Evolutionary conservation across 2,113 vertebrate genomes (phyloP).

Genomic region (Gambusia affinis): DNA sequence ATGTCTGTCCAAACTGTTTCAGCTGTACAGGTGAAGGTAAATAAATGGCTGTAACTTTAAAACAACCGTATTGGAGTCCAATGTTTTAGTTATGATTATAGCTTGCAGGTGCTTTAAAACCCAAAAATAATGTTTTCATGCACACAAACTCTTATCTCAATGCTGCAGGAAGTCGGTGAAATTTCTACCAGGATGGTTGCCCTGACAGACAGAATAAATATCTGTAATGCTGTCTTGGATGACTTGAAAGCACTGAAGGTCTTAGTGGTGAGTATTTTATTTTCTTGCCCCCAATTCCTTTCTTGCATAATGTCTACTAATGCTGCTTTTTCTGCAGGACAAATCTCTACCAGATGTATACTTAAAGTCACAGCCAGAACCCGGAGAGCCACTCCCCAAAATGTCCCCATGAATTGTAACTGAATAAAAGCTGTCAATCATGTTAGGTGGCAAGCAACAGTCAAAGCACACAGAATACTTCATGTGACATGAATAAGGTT

Average conservation of each 20-base stretch:
- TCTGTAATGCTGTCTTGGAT: slow-evolving; percentile 55
- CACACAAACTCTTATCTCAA: no score
- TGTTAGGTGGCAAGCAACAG: neutral
- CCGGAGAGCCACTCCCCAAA: neutral
- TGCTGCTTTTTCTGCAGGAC: slow-evolving; percentile 44
- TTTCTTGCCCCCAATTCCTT: neutral
- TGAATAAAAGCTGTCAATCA: slow-evolving; percentile 22
- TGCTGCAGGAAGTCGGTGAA: slow-evolving; percentile 21
- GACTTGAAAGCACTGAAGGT: slow-evolving; percentile 64
- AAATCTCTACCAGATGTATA: slow-evolving; percentile 57
- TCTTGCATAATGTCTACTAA: neutral
- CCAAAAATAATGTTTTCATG: no score
- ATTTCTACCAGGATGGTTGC: slow-evolving; percentile 23
- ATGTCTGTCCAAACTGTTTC: neutral
- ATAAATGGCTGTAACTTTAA: no score
- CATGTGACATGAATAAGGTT: slow-evolving; percentile 86
- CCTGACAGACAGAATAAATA: slow-evolving; percentile 41
- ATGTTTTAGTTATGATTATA: no score
- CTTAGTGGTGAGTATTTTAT: slow-evolving; percentile 51
- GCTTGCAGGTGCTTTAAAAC: no score
- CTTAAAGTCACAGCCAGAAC: slow-evolving; percentile 25
- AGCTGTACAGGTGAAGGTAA: no score
- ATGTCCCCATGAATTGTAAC: neutral
- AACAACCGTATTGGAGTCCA: no score
- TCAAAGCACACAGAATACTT: neutral